These are phyloP conservation scores for Ptilodon capucinus DNA, from an alignment of 2,888 invertebrate genomes.

Conservation along the genomic window DNA sequence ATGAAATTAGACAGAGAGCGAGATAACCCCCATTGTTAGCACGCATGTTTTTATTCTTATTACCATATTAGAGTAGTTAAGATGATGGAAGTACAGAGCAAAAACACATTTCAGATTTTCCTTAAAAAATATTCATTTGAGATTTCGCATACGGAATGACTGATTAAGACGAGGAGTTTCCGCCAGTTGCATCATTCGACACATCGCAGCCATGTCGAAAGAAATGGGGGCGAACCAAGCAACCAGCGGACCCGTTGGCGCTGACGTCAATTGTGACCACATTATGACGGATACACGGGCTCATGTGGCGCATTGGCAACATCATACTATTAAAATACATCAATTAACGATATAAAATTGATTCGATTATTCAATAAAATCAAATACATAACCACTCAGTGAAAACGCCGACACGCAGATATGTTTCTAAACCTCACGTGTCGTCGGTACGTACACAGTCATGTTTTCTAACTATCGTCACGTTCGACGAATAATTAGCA, in stretches of 20 bases:
- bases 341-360: no score
- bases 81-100: background rate
- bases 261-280: slow-evolving; percentile 24
- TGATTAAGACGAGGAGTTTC: slow-evolving; percentile 55
- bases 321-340: no score
- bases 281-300: slow-evolving; percentile 19
- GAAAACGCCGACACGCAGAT: slow-evolving; percentile 49
- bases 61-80: background rate
- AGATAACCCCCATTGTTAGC: no score
- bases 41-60: no score
- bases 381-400: slow-evolving; percentile 3
- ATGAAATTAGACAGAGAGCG: no score
- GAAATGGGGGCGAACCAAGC: slow-evolving; percentile 45
- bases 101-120: slow-evolving; percentile 33
- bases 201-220: slow-evolving; percentile 41
- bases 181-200: slow-evolving; percentile 48
- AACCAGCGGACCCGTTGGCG: slow-evolving; percentile 36
- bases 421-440: slow-evolving; percentile 53
- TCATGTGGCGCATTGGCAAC: background rate
- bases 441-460: slow-evolving; percentile 33
- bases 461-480: slow-evolving; percentile 59
- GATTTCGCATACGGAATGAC: slow-evolving; percentile 60
- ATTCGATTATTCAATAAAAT: background rate
- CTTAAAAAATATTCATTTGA: slow-evolving; percentile 52
- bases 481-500: slow-evolving; percentile 57